Conservation (phyloP, 2,888 invertebrate genomes). For the Eilema sororculum region DNA sequence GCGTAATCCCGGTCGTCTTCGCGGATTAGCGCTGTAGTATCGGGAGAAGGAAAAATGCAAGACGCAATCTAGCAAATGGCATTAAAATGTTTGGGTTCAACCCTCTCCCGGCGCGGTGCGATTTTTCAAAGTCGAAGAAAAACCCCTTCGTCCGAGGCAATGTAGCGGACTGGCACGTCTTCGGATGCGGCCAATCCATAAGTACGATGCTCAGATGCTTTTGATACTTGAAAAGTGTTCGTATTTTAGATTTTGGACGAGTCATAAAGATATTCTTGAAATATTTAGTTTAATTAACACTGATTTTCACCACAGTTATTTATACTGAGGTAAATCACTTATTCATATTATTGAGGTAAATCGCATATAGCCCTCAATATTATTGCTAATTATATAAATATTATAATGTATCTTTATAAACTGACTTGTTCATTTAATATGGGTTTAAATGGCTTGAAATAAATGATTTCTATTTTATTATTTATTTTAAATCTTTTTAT, state of each 20-base stretch:
- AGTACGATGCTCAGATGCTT: constrained; percentile 47
- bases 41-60: constrained; percentile 82
- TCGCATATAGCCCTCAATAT: no score
- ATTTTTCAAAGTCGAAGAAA: constrained; percentile 86
- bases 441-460: no score
- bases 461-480: no score
- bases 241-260: background rate
- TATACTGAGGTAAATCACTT: background rate
- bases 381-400: no score
- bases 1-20: constrained; percentile 80
- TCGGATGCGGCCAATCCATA: constrained; percentile 75
- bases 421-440: no score
- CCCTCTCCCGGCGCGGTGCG: constrained; percentile 80
- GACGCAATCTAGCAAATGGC: constrained; percentile 87
- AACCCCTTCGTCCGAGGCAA: constrained; percentile 81
- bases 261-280: background rate
- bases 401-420: no score
- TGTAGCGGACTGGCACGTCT: constrained; percentile 86
- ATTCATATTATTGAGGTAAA: no score
- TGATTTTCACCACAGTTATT: background rate
- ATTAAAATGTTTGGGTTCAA: constrained; percentile 86
- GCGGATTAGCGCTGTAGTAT: constrained; percentile 83
- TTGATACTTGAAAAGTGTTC: constrained; percentile 66
- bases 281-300: no score
- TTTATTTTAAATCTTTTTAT: no score